Base-by-base conservation (phyloP, 2,888 invertebrate species). In the Aethes cnicana region DNA sequence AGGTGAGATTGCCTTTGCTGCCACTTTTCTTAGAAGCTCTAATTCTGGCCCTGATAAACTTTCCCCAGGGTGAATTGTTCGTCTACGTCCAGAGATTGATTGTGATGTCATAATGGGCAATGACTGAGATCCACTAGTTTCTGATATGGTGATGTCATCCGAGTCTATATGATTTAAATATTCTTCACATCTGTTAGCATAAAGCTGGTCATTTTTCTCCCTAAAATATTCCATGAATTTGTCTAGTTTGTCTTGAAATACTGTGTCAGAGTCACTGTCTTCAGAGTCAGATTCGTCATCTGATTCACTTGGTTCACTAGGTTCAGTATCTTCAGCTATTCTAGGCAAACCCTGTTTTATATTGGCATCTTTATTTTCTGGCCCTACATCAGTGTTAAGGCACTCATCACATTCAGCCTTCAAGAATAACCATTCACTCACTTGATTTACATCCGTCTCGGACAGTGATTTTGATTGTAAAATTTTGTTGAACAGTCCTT, bases 321-420 rank as follows among this genome's bases (percentile, higher is more conserved):
- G 91, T 62, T 92, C 92, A 55, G 88, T 90, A 37, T 90, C 90
- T 66, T 90, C 90, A 49, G 89, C 88, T 66, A 90, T 90, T 64
- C 88, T 78, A 17, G 88, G 88, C 49, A 89, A 69, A 2, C 85
- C 88, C 57, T 89, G 87, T 58, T 90, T 90, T 54, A 77, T 74
- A 41, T 66, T 74, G 39, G 68, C 69, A 62, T 87, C 88, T 65
- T 85, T 86, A 56, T 86, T 87, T 61, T 85, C 90, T 59, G 71
- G 81, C 63, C 66, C 77, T 30, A 87, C 85, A 65, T 93, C 93
- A 56, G 81, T 87, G 56, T 92, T 92, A 36, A 95, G 90, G 72
- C 96, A 96, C 70, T 96, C 96, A 76, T 96, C 95, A 78, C 95
- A 96, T 78, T 96, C 96, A 62, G 96, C 95, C 70, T 96, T 96